phyloP scores from a whole-genome alignment of 2,113 vertebrate species.

The Oplegnathus fasciatus region DNA sequence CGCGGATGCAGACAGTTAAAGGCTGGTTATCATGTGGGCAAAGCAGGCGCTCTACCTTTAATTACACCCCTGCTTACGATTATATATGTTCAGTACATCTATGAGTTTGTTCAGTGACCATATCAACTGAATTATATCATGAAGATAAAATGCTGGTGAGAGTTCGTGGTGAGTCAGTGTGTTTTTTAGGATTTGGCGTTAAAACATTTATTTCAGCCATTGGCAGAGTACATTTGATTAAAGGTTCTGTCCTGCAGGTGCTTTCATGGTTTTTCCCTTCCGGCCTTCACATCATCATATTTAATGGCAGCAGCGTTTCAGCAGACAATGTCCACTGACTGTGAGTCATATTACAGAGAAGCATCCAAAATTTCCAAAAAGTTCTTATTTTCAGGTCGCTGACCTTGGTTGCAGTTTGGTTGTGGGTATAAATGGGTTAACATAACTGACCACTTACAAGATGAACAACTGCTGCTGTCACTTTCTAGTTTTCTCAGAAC shows the following conservation, averaged over 20 bases:
- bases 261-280: conserved; percentile 31
- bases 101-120: neutral
- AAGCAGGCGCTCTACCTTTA: neutral
- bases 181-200: neutral
- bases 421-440: neutral
- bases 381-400: neutral
- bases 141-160: neutral
- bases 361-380: neutral
- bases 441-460: neutral
- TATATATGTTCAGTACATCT: neutral
- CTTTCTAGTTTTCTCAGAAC: conserved; percentile 43
- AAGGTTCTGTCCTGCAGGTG: neutral
- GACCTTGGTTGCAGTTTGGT: neutral
- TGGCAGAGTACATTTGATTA: conserved; percentile 27
- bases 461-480: neutral
- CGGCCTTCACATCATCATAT: conserved; percentile 2
- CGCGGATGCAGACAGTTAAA: neutral
- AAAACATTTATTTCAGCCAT: conserved; percentile 9
- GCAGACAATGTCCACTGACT: neutral
- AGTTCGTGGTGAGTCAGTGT: neutral
- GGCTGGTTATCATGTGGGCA: neutral
- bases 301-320: conserved; percentile 29
- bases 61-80: neutral
- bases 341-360: conserved; percentile 7
- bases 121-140: neutral